Conservation (phyloP, 2,888 invertebrate genomes). For the Eueremaeus valkanovi region DNA sequence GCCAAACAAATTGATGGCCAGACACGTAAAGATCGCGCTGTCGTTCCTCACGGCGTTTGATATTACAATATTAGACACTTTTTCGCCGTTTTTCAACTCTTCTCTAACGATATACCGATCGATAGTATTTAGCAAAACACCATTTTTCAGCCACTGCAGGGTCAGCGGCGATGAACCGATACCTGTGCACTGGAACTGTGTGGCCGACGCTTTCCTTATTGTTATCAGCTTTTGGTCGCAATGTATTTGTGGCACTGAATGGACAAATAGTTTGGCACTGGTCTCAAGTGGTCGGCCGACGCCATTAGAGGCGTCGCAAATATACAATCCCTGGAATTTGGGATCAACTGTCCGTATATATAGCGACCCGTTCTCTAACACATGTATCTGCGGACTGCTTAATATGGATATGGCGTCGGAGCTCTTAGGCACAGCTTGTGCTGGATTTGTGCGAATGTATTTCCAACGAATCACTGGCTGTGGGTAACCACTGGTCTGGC, state of each 20-base stretch:
- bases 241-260: conserved; percentile 38
- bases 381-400: conserved; percentile 43
- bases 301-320: conserved; percentile 53
- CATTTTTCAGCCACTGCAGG: conserved; percentile 84
- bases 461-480: conserved; percentile 52
- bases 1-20: conserved; percentile 40
- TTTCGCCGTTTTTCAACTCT: conserved; percentile 45
- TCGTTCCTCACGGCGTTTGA: conserved; percentile 36
- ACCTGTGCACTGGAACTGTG: conserved; percentile 78
- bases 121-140: conserved; percentile 50
- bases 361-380: conserved; percentile 47
- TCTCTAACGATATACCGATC: conserved; percentile 28
- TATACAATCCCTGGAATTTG: conserved; percentile 52
- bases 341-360: conserved; percentile 49
- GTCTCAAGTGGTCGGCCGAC: conserved; percentile 48
- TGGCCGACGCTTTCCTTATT: conserved; percentile 54
- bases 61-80: conserved; percentile 35
- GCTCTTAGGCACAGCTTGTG: not conserved
- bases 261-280: conserved; percentile 39
- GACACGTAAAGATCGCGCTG: conserved; percentile 37
- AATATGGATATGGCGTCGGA: conserved; percentile 39
- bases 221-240: conserved; percentile 48
- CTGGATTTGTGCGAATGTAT: conserved; percentile 21
- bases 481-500: conserved; percentile 53
- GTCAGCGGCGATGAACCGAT: conserved; percentile 68